A percentile compares a stretch with the other conserved stretches of the same genome.
These are phyloP conservation scores for Hiodon tergisus DNA, from an alignment of 2,113 vertebrate genomes.

Conservation along the genomic window DNA sequence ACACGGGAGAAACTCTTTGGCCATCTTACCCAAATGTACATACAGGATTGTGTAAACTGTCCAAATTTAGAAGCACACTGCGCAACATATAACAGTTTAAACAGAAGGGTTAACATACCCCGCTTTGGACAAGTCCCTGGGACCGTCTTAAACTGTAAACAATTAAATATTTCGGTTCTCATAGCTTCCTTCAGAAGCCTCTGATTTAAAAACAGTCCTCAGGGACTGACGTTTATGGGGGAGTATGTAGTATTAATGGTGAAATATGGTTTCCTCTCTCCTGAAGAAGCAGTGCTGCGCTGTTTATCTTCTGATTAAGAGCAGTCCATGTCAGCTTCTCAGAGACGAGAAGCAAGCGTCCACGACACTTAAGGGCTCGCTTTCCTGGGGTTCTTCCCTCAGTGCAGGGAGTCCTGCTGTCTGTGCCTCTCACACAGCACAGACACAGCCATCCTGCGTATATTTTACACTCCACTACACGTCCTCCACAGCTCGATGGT, in stretches of 20 bases:
- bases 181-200: background rate
- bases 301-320: background rate
- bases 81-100: background rate
- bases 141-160: background rate
- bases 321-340: too few relatives aligned
- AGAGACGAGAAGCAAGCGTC: too few relatives aligned
- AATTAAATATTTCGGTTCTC: too few relatives aligned
- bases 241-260: constrained; percentile 8
- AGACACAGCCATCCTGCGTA: too few relatives aligned
- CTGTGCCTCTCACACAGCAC: too few relatives aligned
- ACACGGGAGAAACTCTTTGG: background rate
- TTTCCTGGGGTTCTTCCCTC: too few relatives aligned
- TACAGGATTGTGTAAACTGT: constrained; percentile 1
- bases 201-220: constrained; percentile 1
- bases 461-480: too few relatives aligned
- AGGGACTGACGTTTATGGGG: constrained; percentile 11
- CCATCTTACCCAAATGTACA: background rate
- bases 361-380: too few relatives aligned
- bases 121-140: constrained; percentile 13
- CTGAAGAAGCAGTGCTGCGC: constrained; percentile 13
- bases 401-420: too few relatives aligned
- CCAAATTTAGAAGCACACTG: background rate
- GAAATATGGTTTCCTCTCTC: constrained; percentile 16
- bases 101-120: constrained; percentile 6
- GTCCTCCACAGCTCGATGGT: too few relatives aligned